Percentiles rank a stretch among this genome's conserved stretches.
Evolutionary conservation across 2,888 invertebrate genomes (phyloP).

Genomic region (Tigriopus californicus): DNA sequence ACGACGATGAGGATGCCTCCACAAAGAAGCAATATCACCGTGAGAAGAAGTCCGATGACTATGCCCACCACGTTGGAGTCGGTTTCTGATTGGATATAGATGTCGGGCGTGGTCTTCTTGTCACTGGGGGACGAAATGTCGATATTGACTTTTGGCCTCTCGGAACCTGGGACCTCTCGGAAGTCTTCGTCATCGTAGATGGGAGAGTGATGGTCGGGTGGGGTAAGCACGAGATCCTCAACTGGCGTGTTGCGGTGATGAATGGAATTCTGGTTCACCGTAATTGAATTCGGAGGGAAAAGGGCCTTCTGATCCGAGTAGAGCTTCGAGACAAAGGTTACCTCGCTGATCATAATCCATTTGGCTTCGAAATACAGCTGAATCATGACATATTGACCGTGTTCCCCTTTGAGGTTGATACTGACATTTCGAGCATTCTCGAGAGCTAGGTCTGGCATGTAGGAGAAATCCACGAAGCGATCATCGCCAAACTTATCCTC

Average conservation of each 20-base stretch:
- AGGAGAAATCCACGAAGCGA: constrained; percentile 51
- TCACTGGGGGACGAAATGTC: background rate
- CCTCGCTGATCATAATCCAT: constrained; percentile 72
- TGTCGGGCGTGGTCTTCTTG: background rate
- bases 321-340: constrained; percentile 37
- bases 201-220: background rate
- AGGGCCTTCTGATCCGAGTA: constrained; percentile 42
- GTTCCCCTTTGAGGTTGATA: constrained; percentile 53
- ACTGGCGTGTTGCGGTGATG: background rate
- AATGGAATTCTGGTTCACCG: background rate
- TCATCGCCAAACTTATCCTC: constrained; percentile 46
- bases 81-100: background rate
- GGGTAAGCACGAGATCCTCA: no score
- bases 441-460: constrained; percentile 48
- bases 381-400: constrained; percentile 52
- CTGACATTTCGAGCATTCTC: constrained; percentile 62
- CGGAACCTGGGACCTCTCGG: background rate
- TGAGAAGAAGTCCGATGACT: constrained; percentile 48
- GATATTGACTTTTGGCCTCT: background rate
- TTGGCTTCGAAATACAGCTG: constrained; percentile 56
- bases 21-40: constrained; percentile 48
- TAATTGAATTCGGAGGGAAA: background rate
- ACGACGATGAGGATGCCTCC: constrained; percentile 50
- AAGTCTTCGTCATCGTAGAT: background rate
- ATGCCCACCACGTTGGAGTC: constrained; percentile 17